phyloP scores from a whole-genome alignment of 2,888 invertebrate species.

The Melinopterus prodromus region DNA sequence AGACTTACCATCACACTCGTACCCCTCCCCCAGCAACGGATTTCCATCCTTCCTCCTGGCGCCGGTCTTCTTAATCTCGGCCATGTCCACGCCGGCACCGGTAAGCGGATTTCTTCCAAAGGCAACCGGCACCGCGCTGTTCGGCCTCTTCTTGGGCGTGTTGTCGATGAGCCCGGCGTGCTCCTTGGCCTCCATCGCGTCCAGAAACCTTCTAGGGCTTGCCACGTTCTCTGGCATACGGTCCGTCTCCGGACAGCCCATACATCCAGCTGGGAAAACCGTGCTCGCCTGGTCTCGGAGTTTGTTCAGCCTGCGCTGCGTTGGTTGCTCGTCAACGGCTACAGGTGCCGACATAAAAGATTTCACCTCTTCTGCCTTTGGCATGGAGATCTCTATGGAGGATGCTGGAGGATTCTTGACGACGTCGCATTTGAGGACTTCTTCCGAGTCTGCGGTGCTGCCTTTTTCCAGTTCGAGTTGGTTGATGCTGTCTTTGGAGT shows the following conservation, averaged over 20 bases:
- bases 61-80: slow-evolving; percentile 50
- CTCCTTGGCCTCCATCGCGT: slow-evolving; percentile 42
- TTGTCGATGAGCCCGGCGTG: slow-evolving; percentile 43
- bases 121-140: slow-evolving; percentile 35
- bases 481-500: not conserved
- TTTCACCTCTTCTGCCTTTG: not conserved
- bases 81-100: slow-evolving; percentile 54
- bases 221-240: slow-evolving; percentile 24
- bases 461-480: not conserved
- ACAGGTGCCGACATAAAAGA: not conserved
- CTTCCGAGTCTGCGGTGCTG: not conserved
- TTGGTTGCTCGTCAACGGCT: not conserved
- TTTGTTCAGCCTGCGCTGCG: slow-evolving; percentile 41
- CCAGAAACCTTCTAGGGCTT: slow-evolving; percentile 44
- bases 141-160: slow-evolving; percentile 42
- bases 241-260: slow-evolving; percentile 45
- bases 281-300: slow-evolving; percentile 45
- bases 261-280: slow-evolving; percentile 50
- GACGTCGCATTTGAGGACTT: not conserved
- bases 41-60: slow-evolving; percentile 53
- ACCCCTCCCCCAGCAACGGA: slow-evolving; percentile 56
- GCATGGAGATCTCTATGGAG: not conserved
- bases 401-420: not conserved
- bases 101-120: slow-evolving; percentile 55
- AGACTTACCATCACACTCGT: slow-evolving; percentile 44